phyloP scores from a whole-genome alignment of 2,113 vertebrate genomes.

The Argyrosomus japonicus region DNA sequence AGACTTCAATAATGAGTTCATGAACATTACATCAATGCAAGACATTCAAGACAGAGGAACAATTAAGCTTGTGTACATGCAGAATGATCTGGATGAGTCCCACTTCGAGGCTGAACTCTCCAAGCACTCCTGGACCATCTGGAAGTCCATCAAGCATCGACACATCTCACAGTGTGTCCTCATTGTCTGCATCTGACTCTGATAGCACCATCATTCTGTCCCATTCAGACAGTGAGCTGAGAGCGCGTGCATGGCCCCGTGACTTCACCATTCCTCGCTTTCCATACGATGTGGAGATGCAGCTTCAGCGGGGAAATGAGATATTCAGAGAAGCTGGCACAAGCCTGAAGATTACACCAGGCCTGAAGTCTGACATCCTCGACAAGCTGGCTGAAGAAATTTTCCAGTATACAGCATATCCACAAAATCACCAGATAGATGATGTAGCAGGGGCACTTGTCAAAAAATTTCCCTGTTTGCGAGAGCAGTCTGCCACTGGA shows the following conservation, averaged over 20 bases:
- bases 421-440: slow-evolving; percentile 10
- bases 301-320: slow-evolving; percentile 31
- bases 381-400: not conserved
- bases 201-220: too few species aligned
- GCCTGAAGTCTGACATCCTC: not conserved
- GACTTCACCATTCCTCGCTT: slow-evolving; percentile 9
- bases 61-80: slow-evolving; percentile 15
- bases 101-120: too few species aligned
- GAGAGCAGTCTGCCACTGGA: not conserved
- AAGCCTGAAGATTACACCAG: slow-evolving; percentile 2
- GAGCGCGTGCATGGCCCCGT: too few species aligned
- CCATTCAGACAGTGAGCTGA: too few species aligned
- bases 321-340: not conserved
- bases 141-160: too few species aligned
- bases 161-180: too few species aligned
- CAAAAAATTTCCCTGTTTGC: not conserved
- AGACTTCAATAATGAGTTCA: slow-evolving; percentile 23
- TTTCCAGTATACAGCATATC: slow-evolving; percentile 6
- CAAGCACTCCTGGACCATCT: too few species aligned
- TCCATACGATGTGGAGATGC: not conserved
- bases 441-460: not conserved
- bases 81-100: too few species aligned
- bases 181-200: too few species aligned
- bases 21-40: slow-evolving; percentile 7
- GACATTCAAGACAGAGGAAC: slow-evolving; percentile 19